Evolutionary conservation across 2,797 vertebrate species (phyloP).

Genomic region (Psittacula derbiana): DNA sequence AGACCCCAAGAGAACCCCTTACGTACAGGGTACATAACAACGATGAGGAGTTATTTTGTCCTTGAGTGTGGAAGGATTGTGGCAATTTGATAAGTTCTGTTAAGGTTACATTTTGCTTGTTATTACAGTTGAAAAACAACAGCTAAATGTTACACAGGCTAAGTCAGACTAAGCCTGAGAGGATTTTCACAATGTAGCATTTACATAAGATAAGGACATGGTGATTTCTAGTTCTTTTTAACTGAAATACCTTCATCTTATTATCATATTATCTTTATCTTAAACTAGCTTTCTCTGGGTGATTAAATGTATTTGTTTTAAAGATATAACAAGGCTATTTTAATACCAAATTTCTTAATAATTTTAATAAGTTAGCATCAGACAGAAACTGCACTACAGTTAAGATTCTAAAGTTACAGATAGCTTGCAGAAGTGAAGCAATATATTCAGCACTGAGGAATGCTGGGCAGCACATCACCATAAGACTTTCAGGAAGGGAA

Average conservation of each 20-base stretch:
- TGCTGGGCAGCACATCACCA: background rate
- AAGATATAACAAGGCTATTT: background rate
- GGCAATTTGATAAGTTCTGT: slow-evolving; percentile 42
- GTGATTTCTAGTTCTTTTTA: slow-evolving; percentile 52
- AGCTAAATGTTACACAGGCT: slow-evolving; percentile 43
- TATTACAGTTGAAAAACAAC: slow-evolving; percentile 53
- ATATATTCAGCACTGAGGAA: background rate
- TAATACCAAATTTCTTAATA: background rate
- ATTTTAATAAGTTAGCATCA: background rate
- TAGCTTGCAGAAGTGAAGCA: background rate
- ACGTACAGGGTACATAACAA: background rate
- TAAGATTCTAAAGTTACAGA: background rate
- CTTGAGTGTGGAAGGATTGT: slow-evolving; percentile 15
- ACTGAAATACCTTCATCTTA: slow-evolving; percentile 47
- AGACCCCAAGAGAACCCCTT: background rate
- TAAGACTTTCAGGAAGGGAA: background rate
- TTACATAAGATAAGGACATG: slow-evolving; percentile 48
- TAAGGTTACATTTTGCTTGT: slow-evolving; percentile 58
- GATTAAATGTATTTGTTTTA: background rate
- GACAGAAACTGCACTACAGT: background rate
- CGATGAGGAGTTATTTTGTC: slow-evolving; percentile 20
- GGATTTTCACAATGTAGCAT: slow-evolving; percentile 59
- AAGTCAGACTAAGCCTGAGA: slow-evolving; percentile 57
- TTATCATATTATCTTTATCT: background rate
- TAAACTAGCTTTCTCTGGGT: background rate